phyloP scores from a whole-genome alignment of 2,797 vertebrate genomes.

The Pseudochirops corinnae region DNA sequence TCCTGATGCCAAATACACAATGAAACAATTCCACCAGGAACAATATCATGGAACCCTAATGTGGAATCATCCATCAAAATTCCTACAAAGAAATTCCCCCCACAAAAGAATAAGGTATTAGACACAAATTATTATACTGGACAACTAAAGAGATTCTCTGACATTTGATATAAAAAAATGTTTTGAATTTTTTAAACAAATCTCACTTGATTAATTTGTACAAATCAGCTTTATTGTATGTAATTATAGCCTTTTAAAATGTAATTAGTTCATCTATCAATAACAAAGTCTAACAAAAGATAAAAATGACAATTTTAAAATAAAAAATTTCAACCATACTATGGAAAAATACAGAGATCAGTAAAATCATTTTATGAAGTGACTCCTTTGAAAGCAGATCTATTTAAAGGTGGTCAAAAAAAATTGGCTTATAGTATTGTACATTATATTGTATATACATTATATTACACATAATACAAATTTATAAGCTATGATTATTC shows the following conservation, averaged over 20 bases:
- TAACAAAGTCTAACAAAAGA: conserved; percentile 3
- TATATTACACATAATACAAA: not conserved
- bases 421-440: not conserved
- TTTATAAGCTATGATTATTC: not conserved
- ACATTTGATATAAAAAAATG: conserved; percentile 18
- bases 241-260: conserved; percentile 52
- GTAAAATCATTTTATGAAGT: conserved; percentile 47
- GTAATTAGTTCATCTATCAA: conserved; percentile 55
- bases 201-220: not conserved
- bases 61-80: conserved; percentile 81
- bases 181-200: not conserved
- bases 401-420: not conserved
- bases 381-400: conserved; percentile 43
- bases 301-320: conserved; percentile 2
- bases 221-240: not conserved
- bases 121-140: not conserved
- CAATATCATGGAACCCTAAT: conserved; percentile 76
- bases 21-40: conserved; percentile 80
- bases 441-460: not conserved
- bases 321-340: conserved; percentile 58
- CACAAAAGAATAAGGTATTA: conserved; percentile 15
- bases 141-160: conserved; percentile 35
- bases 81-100: conserved; percentile 70
- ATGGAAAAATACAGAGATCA: conserved; percentile 44
- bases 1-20: conserved; percentile 84